These are phyloP conservation scores for Scaptomyza hsui DNA, from an alignment of 1,140 invertebrate species.

Conservation along the genomic window DNA sequence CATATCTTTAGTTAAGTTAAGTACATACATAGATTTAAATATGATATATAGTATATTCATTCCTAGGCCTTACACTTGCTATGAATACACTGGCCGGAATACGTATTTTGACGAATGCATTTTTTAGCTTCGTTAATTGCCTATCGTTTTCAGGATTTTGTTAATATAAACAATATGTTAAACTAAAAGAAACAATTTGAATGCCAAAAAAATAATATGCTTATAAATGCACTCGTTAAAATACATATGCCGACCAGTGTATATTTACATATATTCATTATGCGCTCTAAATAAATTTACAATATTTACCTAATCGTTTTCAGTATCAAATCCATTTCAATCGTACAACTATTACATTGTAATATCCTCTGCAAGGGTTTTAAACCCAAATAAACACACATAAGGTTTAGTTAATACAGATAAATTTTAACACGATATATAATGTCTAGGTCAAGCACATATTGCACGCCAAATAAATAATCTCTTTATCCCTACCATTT, in stretches of 20 bases:
- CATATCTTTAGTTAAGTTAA: too few relatives aligned
- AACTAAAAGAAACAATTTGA: too few relatives aligned
- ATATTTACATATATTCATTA: slow-evolving; percentile 17
- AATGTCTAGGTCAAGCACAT: background rate
- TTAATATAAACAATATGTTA: too few relatives aligned
- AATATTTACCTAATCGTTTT: slow-evolving; percentile 22
- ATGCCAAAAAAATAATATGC: too few relatives aligned
- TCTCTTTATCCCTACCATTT: background rate
- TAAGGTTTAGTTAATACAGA: background rate
- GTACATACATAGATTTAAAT: slow-evolving; percentile 4
- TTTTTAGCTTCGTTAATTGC: too few relatives aligned
- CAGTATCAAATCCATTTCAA: background rate
- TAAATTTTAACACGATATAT: background rate
- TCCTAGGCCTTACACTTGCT: background rate
- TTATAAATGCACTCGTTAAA: too few relatives aligned
- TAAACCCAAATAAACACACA: background rate
- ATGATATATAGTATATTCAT: background rate
- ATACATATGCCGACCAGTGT: too few relatives aligned
- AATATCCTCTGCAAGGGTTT: background rate
- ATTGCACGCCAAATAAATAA: background rate
- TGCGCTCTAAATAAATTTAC: slow-evolving; percentile 20
- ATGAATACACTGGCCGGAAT: too few relatives aligned
- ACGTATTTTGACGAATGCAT: too few relatives aligned
- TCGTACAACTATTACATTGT: too few relatives aligned
- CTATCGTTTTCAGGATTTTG: too few relatives aligned